These are phyloP conservation scores for Drosophila arawakana DNA, from an alignment of 1,140 invertebrate species.

Conservation along the genomic window DNA sequence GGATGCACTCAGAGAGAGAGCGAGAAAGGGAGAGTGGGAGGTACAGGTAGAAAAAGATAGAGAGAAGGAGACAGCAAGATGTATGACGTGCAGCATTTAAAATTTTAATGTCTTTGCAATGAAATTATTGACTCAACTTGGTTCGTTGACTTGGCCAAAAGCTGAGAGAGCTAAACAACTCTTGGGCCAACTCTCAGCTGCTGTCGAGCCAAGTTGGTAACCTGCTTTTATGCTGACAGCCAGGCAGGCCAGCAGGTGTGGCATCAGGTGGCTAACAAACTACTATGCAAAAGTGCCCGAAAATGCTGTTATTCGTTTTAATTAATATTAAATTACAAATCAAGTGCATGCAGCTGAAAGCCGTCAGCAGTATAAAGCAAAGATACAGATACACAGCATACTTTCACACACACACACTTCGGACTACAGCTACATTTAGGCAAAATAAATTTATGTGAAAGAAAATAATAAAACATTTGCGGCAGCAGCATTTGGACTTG, in stretches of 20 bases:
- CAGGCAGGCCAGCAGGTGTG: background rate
- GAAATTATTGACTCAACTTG: slow-evolving; percentile 58
- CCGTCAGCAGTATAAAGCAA: slow-evolving; percentile 6
- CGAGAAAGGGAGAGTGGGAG: slow-evolving; percentile 2
- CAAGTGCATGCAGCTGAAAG: slow-evolving; percentile 38
- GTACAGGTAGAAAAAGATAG: background rate
- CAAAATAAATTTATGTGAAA: slow-evolving; percentile 41
- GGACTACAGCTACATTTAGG: background rate
- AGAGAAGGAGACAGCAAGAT: background rate
- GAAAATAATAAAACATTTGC: slow-evolving; percentile 50
- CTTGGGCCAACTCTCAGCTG: background rate
- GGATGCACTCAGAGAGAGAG: background rate
- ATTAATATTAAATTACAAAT: slow-evolving; percentile 72
- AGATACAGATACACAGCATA: background rate
- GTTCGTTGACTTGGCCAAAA: slow-evolving; percentile 48
- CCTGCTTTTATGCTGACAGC: background rate
- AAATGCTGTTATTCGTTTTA: slow-evolving; percentile 42
- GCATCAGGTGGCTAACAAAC: slow-evolving; percentile 1
- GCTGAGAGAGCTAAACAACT: slow-evolving; percentile 3
- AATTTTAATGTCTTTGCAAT: slow-evolving; percentile 59
- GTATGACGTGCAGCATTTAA: slow-evolving; percentile 40
- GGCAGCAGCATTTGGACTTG: slow-evolving; percentile 31
- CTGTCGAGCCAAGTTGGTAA: background rate
- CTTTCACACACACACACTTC: slow-evolving; percentile 4
- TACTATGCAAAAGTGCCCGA: background rate